Conservation (phyloP, 2,888 invertebrate genomes). For the Tinea semifulvella region DNA sequence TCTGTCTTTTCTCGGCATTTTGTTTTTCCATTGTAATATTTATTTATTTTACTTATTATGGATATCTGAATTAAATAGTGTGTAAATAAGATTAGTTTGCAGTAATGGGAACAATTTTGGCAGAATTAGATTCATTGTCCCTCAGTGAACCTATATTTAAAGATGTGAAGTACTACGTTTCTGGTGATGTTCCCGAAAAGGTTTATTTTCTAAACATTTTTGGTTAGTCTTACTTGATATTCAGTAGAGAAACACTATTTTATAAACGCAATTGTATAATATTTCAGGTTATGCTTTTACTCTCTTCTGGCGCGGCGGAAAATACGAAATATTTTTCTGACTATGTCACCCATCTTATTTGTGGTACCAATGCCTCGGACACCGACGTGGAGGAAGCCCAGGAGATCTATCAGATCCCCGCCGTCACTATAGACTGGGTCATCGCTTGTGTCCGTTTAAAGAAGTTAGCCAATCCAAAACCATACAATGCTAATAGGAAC, state of each 20-base stretch:
- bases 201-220: constrained; percentile 57
- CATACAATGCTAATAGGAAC: constrained; percentile 73
- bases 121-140: constrained; percentile 61
- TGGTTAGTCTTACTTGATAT: constrained; percentile 23
- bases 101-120: constrained; percentile 62
- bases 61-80: background rate
- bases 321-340: constrained; percentile 88
- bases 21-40: constrained; percentile 13
- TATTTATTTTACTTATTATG: background rate
- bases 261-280: constrained; percentile 16
- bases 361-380: constrained; percentile 85
- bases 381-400: constrained; percentile 89
- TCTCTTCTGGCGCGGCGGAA: constrained; percentile 89
- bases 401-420: constrained; percentile 93
- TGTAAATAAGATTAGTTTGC: background rate
- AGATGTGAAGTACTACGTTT: constrained; percentile 84
- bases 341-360: constrained; percentile 92
- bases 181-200: constrained; percentile 80
- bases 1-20: constrained; percentile 13
- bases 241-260: background rate
- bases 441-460: constrained; percentile 69
- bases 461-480: constrained; percentile 72
- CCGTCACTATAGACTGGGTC: constrained; percentile 90
- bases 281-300: constrained; percentile 76
- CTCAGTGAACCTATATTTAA: constrained; percentile 75